Base-by-base conservation (phyloP, 2,888 invertebrate genomes). In the Drepanosiphum platanoidis region DNA sequence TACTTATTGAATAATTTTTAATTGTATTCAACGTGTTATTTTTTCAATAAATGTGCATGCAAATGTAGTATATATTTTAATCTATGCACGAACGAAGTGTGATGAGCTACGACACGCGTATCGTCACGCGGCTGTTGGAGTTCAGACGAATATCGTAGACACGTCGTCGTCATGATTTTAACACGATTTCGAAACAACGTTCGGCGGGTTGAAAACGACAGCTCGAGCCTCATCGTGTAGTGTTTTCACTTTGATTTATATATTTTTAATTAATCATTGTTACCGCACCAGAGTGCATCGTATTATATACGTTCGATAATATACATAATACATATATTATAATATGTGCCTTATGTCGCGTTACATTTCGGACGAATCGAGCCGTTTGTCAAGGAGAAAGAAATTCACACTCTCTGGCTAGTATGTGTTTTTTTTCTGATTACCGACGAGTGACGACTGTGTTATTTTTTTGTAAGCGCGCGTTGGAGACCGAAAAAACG, bases 261-360 rank as follows among this genome's bases (percentile, higher is more conserved):
- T n/a, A n/a, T n/a, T n/a, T n/a, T 58, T 75, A 34, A 52, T 75
- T 34, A 52, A 75, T 75, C 34, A 52, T 75, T 75, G 34, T 75
- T 75, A 75, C 58, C n/a, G 27, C 9, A 61, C 2, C 9, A 2
- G 3, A 7, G 61, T 27, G 22, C 22, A 61, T 27, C 7, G 52
- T 27, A 61, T 27, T 27, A 15, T 58, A 58, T 46, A 46, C 18
- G 18, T n/a, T n/a, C n/a, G n/a, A n/a, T n/a, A 8, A 15, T 46
- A 46, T 0, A 18, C 18, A 46, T 13, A 42, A n/a, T 22, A 22
- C 22, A 15, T 22, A 52, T 52, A 68, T 42, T 34, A 34, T 22
- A 36, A n/a, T 52, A 32, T 52, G 52, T 52, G 75, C 75, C 75
- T 75, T 75, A 75, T 58, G 75, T 58, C 75, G 18, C 58, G 58